Evolutionary conservation across 1,140 invertebrate species (phyloP).

Genomic region (Ceratina australensis): DNA sequence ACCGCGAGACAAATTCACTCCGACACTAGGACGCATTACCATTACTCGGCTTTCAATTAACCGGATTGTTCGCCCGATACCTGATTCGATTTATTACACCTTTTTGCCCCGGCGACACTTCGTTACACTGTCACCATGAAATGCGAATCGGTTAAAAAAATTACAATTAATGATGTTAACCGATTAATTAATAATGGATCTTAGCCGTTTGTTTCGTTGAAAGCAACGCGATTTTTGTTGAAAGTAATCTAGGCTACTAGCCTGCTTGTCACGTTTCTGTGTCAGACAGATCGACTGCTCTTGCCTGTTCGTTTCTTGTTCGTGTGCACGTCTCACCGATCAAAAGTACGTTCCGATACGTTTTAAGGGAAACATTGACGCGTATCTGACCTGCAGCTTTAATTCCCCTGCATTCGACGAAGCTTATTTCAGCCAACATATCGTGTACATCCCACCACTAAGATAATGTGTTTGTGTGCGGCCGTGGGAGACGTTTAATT

Average conservation of each 20-base stretch:
- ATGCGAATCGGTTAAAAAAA: too few relatives aligned
- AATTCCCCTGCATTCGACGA: constrained; percentile 12
- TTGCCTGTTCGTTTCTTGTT: not conserved
- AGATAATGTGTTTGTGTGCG: not conserved
- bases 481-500: constrained; percentile 23
- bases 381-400: not conserved
- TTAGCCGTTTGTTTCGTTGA: too few relatives aligned
- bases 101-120: too few relatives aligned
- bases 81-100: not conserved
- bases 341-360: not conserved
- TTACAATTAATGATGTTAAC: too few relatives aligned
- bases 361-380: not conserved
- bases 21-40: not conserved
- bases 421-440: not conserved
- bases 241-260: not conserved
- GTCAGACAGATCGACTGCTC: not conserved
- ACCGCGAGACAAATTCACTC: not conserved
- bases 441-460: too few relatives aligned
- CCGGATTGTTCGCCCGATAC: not conserved
- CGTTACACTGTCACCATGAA: too few relatives aligned
- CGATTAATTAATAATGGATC: too few relatives aligned
- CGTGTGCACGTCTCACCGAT: too few relatives aligned
- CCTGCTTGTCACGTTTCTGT: not conserved
- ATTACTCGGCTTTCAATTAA: constrained; percentile 13
- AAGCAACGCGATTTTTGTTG: too few relatives aligned